Base-by-base conservation (phyloP, 2,888 invertebrate genomes). In the Calliopum simillimum region DNA sequence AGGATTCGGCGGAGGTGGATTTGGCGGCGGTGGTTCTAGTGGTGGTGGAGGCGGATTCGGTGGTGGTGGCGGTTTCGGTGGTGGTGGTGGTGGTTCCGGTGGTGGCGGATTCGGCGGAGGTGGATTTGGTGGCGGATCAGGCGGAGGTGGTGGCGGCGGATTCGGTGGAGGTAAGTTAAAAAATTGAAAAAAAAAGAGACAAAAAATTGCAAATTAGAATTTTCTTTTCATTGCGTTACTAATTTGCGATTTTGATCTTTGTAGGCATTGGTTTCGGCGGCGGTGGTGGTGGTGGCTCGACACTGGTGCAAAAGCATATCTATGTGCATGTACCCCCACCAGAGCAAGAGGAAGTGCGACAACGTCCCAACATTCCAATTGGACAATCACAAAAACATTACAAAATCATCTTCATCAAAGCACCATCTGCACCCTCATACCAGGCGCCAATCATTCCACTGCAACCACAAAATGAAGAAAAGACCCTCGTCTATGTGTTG, bases 401-500 rank as follows among this genome's bases (percentile, higher is more conserved):
- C 90, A 95, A 95, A 85, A 95, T 95, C 85, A 94, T 95, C 88
- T 95, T 95, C 90, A 95, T 95, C 87, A 95, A 95, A 89, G 95
- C 95, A 69, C 95, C 95, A 80, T 91, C 94, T 78, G 91, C 94
- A 73, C 94, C 94, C 73, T 91, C 93, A 73, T 94, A 94, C 72
- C 91, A 92, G 75, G 94, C 92, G 1, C 95, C 95, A 75, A 90
- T 93, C 75, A 94, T 95, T 76, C 94, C 94, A 43, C 86, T 92
- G 44, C 92, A 93, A 84, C 90, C 91, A 72, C 94, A 94, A 84
- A 93, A 94, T 86, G 93, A 94, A 87, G 94, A 94, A 86, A 95
- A 95, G 88, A 95, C 95, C 67, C 89, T 95, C 76, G 94, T 95
- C 79, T 95, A 95, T 87, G 95, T 95, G 44, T 87, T 95, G 86